Evolutionary conservation across 2,797 vertebrate genomes (phyloP), one percentile per base, ranked within the genome.

Genomic region (Parotocinclus haroldoi): DNA sequence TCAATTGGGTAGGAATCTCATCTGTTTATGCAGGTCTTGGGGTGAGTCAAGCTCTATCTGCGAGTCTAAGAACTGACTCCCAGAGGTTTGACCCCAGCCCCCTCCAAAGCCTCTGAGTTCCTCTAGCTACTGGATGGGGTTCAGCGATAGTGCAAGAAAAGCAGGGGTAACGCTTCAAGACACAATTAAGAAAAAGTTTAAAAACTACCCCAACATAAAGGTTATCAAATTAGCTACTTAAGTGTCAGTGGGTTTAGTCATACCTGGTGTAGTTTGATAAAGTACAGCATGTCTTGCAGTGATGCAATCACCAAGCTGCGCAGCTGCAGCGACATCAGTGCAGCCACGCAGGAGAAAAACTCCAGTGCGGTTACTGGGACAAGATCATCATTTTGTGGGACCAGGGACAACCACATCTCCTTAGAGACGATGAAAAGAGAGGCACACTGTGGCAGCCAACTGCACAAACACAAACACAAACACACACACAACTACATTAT

Each of bases 311-410:
- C 95, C 73, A 95, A 76, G 63, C 90, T 88, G 57, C 94, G 89
- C 51, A 98, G 88, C 50, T 98, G 94, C 44, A 92, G 74, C 0
- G 96, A 96, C 96, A 98, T 98, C 12, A 96, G 87, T 18, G 89
- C 76, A 10, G 89, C 89, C 49, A 89, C 89, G 0, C 91, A 93
- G 76, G 58, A 82, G 80, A 96, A 96, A 82, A 94, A 93, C 72
- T 91, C 87, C 59, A 90, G 86, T 48, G 90, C 79, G 42, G 1
- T 74, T 14, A 71, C 66, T 7, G 87, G 84, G 38, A 84, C 85
- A 59, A 80, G 84, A 0, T 67, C 42, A 40, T 87, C 76, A 0
- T 63, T 89, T 60, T 83, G 55, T 12, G 91, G 89, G 68, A 92
- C 86, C 58, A 91, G 82, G 50, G 82, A 81, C 61, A 91, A 65